Base-by-base conservation (phyloP, 2,797 vertebrate genomes). In the Melanotaenia trifasciata region DNA sequence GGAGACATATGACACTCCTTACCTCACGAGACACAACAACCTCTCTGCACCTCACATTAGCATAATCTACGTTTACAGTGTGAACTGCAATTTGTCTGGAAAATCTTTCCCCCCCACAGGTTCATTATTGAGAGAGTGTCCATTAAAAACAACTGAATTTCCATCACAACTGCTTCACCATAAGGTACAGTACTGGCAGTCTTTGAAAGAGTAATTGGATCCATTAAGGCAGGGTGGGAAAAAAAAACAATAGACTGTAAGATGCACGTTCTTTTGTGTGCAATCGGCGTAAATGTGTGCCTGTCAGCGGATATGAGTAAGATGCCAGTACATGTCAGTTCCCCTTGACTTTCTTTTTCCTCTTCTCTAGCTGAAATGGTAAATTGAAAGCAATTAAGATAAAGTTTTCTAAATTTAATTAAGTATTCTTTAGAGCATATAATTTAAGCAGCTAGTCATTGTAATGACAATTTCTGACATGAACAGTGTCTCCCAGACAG, bases 61-160 rank as follows among this genome's bases (percentile, higher is more conserved):
- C 90, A 94, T 94, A 92, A 94, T 90, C 84, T 85, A 87, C 75
- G 45, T 88, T 84, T 83, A 89, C 81, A 87, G 84, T n/a, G 64
- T 80, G 81, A 88, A 83, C 76, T 58, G 78, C 87, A 89, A 93
- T 95, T 94, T 94, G 91, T 92, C 91, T 90, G 80, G 78, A 92
- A 91, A 91, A 83, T 84, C 60, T 60, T 33, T 72, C 77, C 72
- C 81, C 81, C 87, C 87, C 79, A 70, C 79, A 76, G 87, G 80
- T 93, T 93, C 87, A 93, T 94, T 92, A 94, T 87, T 86, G 88
- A 73, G 84, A 87, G 87, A 36, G 80, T 77, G 85, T 90, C 90
- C 85, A 94, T 94, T 94, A 93, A 90, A 93, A 92, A 90, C 89
- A 90, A 92, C 84, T 47, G 83, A 89, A 94, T 94, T 94, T 92